Percentiles rank a stretch among this genome's conserved stretches.
Evolutionary conservation across 1,140 invertebrate species (phyloP).

Genomic region (Drosophila ananassae): DNA sequence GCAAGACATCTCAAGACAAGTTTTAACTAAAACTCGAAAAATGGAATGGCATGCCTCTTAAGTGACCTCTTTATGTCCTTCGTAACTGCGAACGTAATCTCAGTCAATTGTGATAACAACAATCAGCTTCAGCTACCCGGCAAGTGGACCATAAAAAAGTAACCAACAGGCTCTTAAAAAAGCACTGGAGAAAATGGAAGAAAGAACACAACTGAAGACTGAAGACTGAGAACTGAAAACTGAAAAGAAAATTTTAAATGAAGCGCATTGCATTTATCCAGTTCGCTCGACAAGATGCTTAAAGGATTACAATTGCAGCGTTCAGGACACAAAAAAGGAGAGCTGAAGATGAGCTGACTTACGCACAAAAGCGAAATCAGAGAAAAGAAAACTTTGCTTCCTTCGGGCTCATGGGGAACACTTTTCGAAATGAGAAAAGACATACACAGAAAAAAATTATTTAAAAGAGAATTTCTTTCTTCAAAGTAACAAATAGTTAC

Average conservation of each 20-base stretch:
- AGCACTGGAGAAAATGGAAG: slow-evolving; percentile 27
- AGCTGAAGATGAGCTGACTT: slow-evolving; percentile 43
- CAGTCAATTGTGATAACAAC: slow-evolving; percentile 73
- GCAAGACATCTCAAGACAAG: slow-evolving; percentile 30
- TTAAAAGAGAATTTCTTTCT: neutral
- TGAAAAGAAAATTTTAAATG: slow-evolving; percentile 69
- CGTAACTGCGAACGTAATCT: slow-evolving; percentile 69
- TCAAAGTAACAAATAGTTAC: neutral
- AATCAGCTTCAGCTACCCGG: slow-evolving; percentile 56
- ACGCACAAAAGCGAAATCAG: slow-evolving; percentile 29
- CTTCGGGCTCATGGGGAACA: slow-evolving; percentile 7
- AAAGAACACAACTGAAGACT: slow-evolving; percentile 7
- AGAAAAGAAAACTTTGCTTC: slow-evolving; percentile 35
- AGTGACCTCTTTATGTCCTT: slow-evolving; percentile 65
- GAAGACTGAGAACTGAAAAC: slow-evolving; percentile 19
- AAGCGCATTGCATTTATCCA: slow-evolving; percentile 70
- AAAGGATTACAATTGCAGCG: slow-evolving; percentile 72
- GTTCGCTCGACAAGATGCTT: slow-evolving; percentile 64
- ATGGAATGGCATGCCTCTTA: slow-evolving; percentile 48
- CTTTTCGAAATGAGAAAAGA: slow-evolving; percentile 10
- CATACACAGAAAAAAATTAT: neutral
- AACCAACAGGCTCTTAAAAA: slow-evolving; percentile 52
- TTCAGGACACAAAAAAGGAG: slow-evolving; percentile 12
- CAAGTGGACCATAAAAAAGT: slow-evolving; percentile 71
- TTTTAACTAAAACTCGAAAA: slow-evolving; percentile 62